These are phyloP conservation scores for Sesia bembeciformis DNA, from an alignment of 2,888 invertebrate genomes.

Conservation along the genomic window DNA sequence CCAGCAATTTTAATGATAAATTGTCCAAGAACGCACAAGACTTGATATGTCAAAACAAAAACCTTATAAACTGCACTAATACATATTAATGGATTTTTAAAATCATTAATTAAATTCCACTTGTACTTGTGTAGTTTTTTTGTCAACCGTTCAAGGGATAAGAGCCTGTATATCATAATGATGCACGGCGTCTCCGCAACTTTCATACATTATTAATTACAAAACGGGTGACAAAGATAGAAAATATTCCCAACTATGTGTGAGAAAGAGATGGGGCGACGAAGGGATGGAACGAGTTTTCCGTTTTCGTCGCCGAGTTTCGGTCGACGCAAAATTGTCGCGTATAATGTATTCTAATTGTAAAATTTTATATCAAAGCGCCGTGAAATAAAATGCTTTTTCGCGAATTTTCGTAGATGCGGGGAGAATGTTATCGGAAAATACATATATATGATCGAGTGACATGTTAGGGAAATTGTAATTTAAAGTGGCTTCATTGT, in stretches of 20 bases:
- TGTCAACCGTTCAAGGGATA: constrained; percentile 35
- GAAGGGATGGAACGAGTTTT: constrained; percentile 12
- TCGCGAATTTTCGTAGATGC: no score
- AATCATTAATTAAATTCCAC: constrained; percentile 12
- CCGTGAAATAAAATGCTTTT: no score
- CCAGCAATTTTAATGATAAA: background rate
- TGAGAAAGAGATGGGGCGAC: constrained; percentile 15
- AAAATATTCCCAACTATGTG: constrained; percentile 2
- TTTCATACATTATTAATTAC: constrained; percentile 66
- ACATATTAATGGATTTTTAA: constrained; percentile 44
- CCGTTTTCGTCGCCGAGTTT: background rate
- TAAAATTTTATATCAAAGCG: background rate
- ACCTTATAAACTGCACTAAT: constrained; percentile 29
- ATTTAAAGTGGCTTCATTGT: no score
- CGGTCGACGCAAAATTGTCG: background rate
- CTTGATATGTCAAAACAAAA: constrained; percentile 25
- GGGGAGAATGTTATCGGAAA: no score
- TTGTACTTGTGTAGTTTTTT: constrained; percentile 17
- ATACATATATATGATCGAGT: no score
- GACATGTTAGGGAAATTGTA: no score
- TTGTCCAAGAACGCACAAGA: background rate
- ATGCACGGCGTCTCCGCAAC: constrained; percentile 47
- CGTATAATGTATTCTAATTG: background rate
- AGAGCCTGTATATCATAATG: constrained; percentile 47
- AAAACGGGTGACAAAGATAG: constrained; percentile 29